A percentile compares a stretch with the other conserved stretches of the same genome.
These are phyloP conservation scores for Tricholaema leucomelas DNA, from an alignment of 2,113 vertebrate species.

Conservation along the genomic window DNA sequence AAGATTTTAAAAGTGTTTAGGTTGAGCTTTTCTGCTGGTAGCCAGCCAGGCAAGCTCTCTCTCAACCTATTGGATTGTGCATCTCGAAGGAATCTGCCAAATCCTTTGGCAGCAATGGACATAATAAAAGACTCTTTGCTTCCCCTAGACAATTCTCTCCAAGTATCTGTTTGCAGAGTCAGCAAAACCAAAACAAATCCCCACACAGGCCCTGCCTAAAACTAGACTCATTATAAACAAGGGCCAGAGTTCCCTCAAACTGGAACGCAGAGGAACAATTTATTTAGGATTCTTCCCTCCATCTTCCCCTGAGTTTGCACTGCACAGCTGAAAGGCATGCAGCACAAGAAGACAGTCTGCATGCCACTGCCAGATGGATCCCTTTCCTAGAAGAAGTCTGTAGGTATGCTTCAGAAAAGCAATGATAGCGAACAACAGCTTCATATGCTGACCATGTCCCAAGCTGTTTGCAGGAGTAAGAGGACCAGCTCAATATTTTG, in stretches of 20 bases:
- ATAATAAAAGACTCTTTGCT: constrained; percentile 19
- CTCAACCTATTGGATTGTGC: not conserved
- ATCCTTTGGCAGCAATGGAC: not conserved
- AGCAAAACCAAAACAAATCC: not conserved
- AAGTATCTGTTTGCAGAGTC: constrained; percentile 38
- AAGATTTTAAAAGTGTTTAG: constrained; percentile 43
- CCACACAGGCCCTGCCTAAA: not conserved
- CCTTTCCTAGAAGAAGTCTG: not conserved
- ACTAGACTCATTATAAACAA: not conserved
- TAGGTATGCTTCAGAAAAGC: not conserved
- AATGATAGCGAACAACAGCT: not conserved
- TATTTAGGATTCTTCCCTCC: not conserved
- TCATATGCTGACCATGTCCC: not conserved
- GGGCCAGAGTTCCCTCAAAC: not conserved
- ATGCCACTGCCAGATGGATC: not conserved
- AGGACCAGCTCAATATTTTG: not conserved
- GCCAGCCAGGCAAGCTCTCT: constrained; percentile 5
- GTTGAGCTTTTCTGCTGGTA: constrained; percentile 33
- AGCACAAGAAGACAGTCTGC: not conserved
- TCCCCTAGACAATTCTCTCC: constrained; percentile 5
- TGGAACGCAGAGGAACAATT: not conserved
- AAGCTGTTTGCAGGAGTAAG: not conserved
- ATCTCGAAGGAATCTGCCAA: constrained; percentile 43
- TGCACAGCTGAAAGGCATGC: not conserved
- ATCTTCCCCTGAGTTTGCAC: not conserved